phyloP scores from a whole-genome alignment of 2,113 vertebrate genomes.

The Nycticorax nycticorax region DNA sequence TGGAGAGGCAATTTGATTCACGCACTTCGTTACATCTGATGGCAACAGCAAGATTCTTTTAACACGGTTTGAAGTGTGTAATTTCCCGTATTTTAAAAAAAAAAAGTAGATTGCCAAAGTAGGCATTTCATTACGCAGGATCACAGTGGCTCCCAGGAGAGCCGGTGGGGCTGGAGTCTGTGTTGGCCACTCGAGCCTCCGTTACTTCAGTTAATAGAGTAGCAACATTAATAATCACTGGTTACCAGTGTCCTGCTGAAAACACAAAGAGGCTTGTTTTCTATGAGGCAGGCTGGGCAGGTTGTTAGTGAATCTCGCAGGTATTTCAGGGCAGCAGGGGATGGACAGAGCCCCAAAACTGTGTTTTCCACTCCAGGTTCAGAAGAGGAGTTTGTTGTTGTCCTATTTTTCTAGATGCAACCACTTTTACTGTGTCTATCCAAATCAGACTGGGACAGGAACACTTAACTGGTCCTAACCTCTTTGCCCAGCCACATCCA shows the following conservation, averaged over 20 bases:
- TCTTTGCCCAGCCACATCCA: background rate
- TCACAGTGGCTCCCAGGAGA: background rate
- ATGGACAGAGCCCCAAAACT: background rate
- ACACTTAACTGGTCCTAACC: background rate
- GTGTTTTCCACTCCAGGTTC: background rate
- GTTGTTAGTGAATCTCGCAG: background rate
- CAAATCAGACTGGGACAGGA: rapidly evolving
- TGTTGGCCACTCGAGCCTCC: background rate
- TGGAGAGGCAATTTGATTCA: conserved; percentile 48
- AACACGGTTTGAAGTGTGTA: conserved; percentile 6
- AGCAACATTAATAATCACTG: background rate
- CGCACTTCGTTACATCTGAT: conserved; percentile 39
- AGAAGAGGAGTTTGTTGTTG: background rate
- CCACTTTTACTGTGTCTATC: background rate
- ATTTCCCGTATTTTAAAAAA: background rate
- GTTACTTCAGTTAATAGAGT: background rate
- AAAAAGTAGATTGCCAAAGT: background rate
- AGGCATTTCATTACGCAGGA: background rate
- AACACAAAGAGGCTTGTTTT: background rate
- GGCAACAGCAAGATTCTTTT: conserved; percentile 15
- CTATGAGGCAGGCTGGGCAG: background rate
- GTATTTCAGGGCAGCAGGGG: background rate
- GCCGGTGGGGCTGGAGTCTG: background rate
- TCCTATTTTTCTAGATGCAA: background rate
- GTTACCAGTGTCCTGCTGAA: background rate